Evolutionary conservation across 2,113 vertebrate genomes (phyloP), one percentile per base, ranked within the genome.

Genomic region (Pristiophorus japonicus): DNA sequence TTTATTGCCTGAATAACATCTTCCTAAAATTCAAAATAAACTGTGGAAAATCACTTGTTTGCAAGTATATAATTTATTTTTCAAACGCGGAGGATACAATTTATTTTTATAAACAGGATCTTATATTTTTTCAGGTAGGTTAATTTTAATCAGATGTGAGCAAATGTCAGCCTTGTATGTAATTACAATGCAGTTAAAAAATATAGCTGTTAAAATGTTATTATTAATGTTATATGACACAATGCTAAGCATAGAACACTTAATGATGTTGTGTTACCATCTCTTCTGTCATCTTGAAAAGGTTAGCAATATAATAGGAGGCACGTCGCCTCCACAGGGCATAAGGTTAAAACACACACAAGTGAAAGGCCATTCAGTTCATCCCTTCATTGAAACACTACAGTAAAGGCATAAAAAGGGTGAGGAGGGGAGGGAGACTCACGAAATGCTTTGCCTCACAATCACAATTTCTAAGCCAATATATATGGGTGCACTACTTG

Each of bases 251-350:
- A 45, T 94, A 70, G 65, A 94, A 70, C 45, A 70, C 24, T 51
- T 73, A 94, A 51, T 51, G 42, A 73, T 70, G 66, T 6, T 34
- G 45, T 70, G 42, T 73, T 70, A 67, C 93, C 93, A 94, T 66
- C 65, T 94, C 93, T 94, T 18, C 42, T 70, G 93, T 94, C 66
- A 94, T 51, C 66, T 67, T 94, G 92, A 67, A 94, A 70, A 94
- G 93, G 65, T 94, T 70, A 94, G 65, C 66, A 18, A 70, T 70
- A 30, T 70, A 67, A 73, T 70, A 73, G 42, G 65, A 51, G 66
- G 45, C 12, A 30, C 14, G 7, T 70, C 93, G 65, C 66, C 66
- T 94, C 93, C 66, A 51, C 63, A 73, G 88, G 59, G 88, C 88
- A 92, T 65, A 59, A 92, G 59, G 59, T 92, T 63, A 92, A 92